Base-by-base conservation (phyloP, 2,888 invertebrate genomes). In the Sclerodermus sp. region DNA sequence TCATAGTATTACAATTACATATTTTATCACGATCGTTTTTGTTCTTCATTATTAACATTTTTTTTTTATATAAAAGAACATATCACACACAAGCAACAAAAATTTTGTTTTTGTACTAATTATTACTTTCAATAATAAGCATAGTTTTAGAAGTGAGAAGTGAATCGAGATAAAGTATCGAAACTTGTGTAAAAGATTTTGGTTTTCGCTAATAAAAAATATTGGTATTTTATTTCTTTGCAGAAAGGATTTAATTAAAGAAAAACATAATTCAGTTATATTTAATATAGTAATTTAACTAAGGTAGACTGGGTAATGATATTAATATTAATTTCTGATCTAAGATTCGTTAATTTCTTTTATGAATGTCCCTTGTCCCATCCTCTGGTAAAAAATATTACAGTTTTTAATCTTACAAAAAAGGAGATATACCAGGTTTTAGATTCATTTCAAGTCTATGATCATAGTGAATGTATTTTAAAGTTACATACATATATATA, bases 351-450 rank as follows among this genome's bases (percentile, higher is more conserved):
- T 64, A 65, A 62, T 62, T 49, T 58, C 56, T 54, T 58, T 62
- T 64, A 69, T 58, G 58, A 70, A 68, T 67, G 64, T 70, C 70
- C 71, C 71, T 68, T 66, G 71, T 71, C 62, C 67, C 73, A 76
- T 75, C 72, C 70, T 75, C 73, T 71, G 74, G 67, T 74, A 74
- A 77, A 76, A 77, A 77, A 73, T 76, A 77, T 74, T 74, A 73
- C 72, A 71, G 67, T 66, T 58, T 62, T 58, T 56, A 67, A 65
- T 50, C 48, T 66, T 71, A 70, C 60, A 71, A 70, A 70, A 67
- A 67, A 73, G 59, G 56, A 68, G 64, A 60, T 68, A 60, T 62
- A 65, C 58, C 68, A 62, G 60, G 53, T 64, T 67, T 34, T 36
- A 53, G 54, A 56, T 47, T 57, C 65, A 58, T 60, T 60, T 46